Base-by-base conservation (phyloP, 2,797 vertebrate genomes). In the Pyrocephalus nanus region DNA sequence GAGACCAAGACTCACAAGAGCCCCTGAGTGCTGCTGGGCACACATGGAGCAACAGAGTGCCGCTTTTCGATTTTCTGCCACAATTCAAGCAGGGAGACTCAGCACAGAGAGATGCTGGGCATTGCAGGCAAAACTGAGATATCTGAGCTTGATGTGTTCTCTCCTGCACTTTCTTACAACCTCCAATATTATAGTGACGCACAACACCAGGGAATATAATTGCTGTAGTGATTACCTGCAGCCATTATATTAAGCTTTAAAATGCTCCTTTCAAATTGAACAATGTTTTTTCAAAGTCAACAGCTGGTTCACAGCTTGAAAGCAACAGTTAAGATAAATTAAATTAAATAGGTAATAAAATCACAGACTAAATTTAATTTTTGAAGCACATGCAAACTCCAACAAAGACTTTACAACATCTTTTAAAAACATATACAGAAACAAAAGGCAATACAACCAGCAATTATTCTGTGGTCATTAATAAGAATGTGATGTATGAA, bases 291-390 rank as follows among this genome's bases (percentile, higher is more conserved):
- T 97, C 97, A 97, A 97, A 97, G 97, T 97, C 96, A 98, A 98
- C 98, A 98, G 97, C 98, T 98, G 98, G 97, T 95, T 97, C 98
- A 95, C 98, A 98, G 98, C 98, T 98, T 98, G 98, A 97, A 97
- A 96, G 96, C 96, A 98, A 97, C 97, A 93, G 93, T 97, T 98
- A 98, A 97, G 97, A 98, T 98, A 98, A 98, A 98, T 98, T 98
- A 98, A 98, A 98, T 98, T 97, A 98, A 98, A 98, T 95, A 95
- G 96, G 96, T 98, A 98, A 98, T 98, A 98, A 98, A 98, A 98
- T 97, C 96, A 97, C 97, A 96, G 96, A 86, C 97, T 97, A 98
- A 97, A 98, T 98, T 98, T 98, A 98, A 98, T 98, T 97, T 98
- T 97, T 96, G 92, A 96, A 97, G 95, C 96, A 92, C 93, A 86